Conservation (phyloP, 2,888 invertebrate species). For the Eueremaeus valkanovi region DNA sequence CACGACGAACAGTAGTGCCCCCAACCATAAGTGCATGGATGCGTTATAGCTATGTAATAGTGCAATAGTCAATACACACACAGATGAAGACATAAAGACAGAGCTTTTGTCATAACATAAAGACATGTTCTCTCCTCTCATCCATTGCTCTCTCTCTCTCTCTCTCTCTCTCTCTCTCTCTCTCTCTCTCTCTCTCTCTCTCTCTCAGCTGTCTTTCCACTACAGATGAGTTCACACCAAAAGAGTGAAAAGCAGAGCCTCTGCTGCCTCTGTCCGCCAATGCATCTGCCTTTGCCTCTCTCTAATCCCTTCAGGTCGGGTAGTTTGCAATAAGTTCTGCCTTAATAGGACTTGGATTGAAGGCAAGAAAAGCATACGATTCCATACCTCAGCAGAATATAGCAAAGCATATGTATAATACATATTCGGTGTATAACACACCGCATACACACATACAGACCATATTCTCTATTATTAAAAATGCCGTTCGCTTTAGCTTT, state of each 20-base stretch:
- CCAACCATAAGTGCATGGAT: background rate
- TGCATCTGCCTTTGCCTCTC: conserved; percentile 23
- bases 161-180: no score
- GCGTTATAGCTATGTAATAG: conserved; percentile 15
- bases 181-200: background rate
- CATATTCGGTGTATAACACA: conserved; percentile 25
- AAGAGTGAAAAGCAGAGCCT: conserved; percentile 31
- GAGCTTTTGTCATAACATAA: conserved; percentile 32
- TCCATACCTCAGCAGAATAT: background rate
- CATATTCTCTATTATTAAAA: conserved; percentile 1
- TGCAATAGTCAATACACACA: no score
- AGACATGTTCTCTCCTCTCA: conserved; percentile 4
- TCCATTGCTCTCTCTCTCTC: conserved; percentile 16
- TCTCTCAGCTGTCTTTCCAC: conserved; percentile 31
- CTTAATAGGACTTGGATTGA: conserved; percentile 9
- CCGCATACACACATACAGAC: background rate
- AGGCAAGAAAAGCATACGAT: conserved; percentile 21
- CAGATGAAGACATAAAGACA: no score
- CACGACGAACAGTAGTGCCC: background rate
- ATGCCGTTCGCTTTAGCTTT: background rate
- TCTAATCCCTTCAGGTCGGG: conserved; percentile 29
- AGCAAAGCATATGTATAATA: conserved; percentile 5
- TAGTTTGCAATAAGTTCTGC: conserved; percentile 24
- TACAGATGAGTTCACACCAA: conserved; percentile 34
- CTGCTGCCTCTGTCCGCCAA: background rate